phyloP scores from a whole-genome alignment of 2,113 vertebrate genomes.

The Paraplagusia blochii region DNA sequence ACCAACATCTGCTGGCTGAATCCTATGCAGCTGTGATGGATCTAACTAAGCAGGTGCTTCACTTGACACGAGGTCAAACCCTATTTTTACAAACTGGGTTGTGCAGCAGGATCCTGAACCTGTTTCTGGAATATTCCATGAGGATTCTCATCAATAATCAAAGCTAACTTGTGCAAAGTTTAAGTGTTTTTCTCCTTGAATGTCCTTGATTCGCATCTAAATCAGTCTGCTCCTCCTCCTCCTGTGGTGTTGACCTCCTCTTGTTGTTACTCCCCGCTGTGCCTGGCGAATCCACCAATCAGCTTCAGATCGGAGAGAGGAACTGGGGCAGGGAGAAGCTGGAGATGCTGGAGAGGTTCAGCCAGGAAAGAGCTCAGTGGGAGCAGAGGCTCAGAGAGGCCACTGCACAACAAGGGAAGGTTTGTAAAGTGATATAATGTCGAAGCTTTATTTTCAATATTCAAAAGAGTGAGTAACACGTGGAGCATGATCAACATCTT shows the following conservation, averaged over 20 bases:
- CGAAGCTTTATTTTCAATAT: too few species aligned
- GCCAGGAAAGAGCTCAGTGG: constrained; percentile 87
- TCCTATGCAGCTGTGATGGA: constrained; percentile 97
- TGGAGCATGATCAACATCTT: not conserved
- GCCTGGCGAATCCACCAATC: constrained; percentile 67
- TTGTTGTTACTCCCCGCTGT: not conserved
- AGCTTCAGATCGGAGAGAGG: constrained; percentile 91
- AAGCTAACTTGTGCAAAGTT: not conserved
- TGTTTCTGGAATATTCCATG: too few species aligned
- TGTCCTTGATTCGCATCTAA: not conserved
- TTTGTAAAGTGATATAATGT: constrained; percentile 5
- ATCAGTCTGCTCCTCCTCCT: not conserved
- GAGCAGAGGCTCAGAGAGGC: constrained; percentile 88
- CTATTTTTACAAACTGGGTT: not conserved
- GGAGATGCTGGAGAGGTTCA: constrained; percentile 88
- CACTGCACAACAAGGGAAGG: constrained; percentile 53
- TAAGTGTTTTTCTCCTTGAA: not conserved
- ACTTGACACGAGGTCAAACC: not conserved
- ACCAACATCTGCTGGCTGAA: constrained; percentile 93
- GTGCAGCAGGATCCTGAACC: too few species aligned
- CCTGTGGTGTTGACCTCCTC: constrained; percentile 7
- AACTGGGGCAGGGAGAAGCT: constrained; percentile 96
- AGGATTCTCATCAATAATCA: not conserved
- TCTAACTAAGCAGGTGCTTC: constrained; percentile 86
- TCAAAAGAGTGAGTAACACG: too few species aligned